Evolutionary conservation across 2,797 vertebrate genomes (phyloP).

Genomic region (Podargus strigoides): DNA sequence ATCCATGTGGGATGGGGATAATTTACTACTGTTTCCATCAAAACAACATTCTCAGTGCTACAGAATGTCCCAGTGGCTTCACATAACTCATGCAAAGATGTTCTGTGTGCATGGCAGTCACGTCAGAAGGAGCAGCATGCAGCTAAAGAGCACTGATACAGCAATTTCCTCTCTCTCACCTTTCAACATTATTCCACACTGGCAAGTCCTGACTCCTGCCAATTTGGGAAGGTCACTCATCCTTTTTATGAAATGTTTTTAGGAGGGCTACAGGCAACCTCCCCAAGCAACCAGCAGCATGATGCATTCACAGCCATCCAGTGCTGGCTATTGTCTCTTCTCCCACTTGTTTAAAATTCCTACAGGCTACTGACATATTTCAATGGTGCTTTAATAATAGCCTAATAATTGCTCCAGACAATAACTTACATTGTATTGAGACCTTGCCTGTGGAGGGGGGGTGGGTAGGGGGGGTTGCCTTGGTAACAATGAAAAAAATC

Average conservation of each 20-base stretch:
- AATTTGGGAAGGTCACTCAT: background rate
- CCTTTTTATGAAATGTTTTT: background rate
- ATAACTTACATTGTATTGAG: slow-evolving; percentile 47
- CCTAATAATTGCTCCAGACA: slow-evolving; percentile 59
- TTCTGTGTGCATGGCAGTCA: background rate
- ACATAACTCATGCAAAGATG: background rate
- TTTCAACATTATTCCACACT: background rate
- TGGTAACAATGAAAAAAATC: slow-evolving; percentile 38
- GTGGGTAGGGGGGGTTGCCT: slow-evolving; percentile 47
- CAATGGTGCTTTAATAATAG: slow-evolving; percentile 51
- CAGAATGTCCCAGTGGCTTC: background rate
- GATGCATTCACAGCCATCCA: background rate
- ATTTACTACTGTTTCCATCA: background rate
- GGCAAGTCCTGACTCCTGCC: background rate
- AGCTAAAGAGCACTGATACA: background rate
- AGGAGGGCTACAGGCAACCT: background rate
- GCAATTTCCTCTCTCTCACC: background rate
- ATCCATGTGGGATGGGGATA: background rate
- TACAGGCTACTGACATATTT: background rate
- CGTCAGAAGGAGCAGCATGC: accelerated
- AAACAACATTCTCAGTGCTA: background rate
- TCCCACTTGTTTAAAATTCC: slow-evolving; percentile 51
- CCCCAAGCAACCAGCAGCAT: background rate
- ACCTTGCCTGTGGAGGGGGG: background rate
- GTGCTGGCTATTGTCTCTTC: background rate